Evolutionary conservation across 2,888 invertebrate species (phyloP), one percentile per base, ranked within the genome.

Genomic region (Amphimallon solstitiale): DNA sequence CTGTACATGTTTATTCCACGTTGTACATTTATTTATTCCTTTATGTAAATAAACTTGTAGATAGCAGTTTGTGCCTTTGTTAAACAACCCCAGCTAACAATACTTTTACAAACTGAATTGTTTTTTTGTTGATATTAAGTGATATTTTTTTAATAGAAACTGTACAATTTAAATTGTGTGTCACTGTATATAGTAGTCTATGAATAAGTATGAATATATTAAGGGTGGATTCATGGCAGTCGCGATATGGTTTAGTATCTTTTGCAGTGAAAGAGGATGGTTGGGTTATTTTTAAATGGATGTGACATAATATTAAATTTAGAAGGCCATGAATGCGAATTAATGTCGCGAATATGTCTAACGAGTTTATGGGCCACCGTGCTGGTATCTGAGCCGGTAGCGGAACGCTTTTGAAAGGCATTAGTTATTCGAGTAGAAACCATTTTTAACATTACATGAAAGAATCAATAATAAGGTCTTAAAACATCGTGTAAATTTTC

Each of bases 251-350:
- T 59, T 59, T 59, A 59, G 56, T 59, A 40, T 59, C 56, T 43
- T 59, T 43, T 15, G 56, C 56, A 43, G 43, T 45, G 43, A 59
- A 59, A 59, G 56, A 43, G 7, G 29, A 29, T 43, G 43, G 60
- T 43, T 52, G 45, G 54, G 64, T 64, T 64, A 64, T 64, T 64
- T 64, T 56, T 56, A 56, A 64, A 64, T 46, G 64, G 56, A 64
- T 64, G 35, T 56, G 64, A 64, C 64, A 56, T 56, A 64, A 64
- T 43, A 46, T 54, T 56, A 59, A 59, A 54, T 64, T 64, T 64
- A 64, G 49, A 64, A 35, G 56, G 43, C 45, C 29, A 46, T 46
- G 64, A 56, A 64, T 56, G 52, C 45, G 54, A 64, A 56, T 64
- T 64, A 64, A 54, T 64, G 56, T 46, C 46, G 29, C 49, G 62